A percentile compares a stretch with the other conserved stretches of the same genome.
phyloP scores from a whole-genome alignment of 1,140 invertebrate genomes.

The Papilio aristodemus region DNA sequence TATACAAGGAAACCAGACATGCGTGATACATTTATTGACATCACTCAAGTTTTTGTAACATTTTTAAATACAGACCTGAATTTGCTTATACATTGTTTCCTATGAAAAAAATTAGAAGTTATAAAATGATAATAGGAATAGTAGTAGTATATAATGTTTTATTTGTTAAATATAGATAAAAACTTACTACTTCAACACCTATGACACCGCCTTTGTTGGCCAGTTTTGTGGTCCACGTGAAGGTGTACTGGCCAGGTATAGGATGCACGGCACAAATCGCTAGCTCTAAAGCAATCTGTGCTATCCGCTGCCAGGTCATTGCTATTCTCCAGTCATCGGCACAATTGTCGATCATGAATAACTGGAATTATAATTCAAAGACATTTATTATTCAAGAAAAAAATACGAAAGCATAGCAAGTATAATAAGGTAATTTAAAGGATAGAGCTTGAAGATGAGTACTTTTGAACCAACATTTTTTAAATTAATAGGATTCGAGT shows the following conservation, averaged over 20 bases:
- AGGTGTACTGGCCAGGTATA: constrained; percentile 97
- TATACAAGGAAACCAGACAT: constrained; percentile 26
- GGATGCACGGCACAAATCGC: constrained; percentile 98
- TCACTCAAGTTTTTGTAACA: constrained; percentile 50
- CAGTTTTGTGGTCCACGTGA: constrained; percentile 97
- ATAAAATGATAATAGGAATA: constrained; percentile 48
- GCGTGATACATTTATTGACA: constrained; percentile 47
- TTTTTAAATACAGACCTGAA: constrained; percentile 78
- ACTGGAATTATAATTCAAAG: constrained; percentile 82
- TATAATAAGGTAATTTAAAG: too few species aligned
- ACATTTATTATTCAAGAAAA: too few species aligned
- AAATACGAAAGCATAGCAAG: too few species aligned
- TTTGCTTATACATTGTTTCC: constrained; percentile 80
- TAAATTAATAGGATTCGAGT: too few species aligned
- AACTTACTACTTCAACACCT: constrained; percentile 84
- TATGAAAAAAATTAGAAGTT: constrained; percentile 67
- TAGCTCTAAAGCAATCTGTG: constrained; percentile 95
- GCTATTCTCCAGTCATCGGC: constrained; percentile 99
- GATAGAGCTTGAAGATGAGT: too few species aligned
- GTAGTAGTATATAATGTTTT: too few species aligned
- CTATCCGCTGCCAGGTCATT: constrained; percentile 97
- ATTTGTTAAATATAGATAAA: too few species aligned
- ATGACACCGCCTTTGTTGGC: constrained; percentile 94
- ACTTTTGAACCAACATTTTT: too few species aligned
- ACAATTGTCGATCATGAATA: constrained; percentile 99